Conservation (phyloP, 2,888 invertebrate species). For the Uropetala carovei region DNA sequence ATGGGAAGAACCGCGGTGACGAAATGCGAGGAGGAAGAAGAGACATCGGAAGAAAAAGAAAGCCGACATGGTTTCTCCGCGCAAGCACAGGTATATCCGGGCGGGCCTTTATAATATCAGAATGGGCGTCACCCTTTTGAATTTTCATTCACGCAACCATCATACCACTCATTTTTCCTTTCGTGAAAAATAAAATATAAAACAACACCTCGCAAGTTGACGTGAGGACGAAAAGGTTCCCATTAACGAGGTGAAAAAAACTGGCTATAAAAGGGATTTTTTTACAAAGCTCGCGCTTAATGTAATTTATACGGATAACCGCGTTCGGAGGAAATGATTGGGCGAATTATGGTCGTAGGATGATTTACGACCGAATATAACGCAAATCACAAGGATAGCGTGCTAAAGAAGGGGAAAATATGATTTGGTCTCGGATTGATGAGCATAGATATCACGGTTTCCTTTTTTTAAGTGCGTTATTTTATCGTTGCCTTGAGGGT, state of each 20-base stretch:
- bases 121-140: neutral
- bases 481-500: too few species aligned
- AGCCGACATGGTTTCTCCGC: neutral
- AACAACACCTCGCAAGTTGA: neutral
- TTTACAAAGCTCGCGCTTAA: neutral
- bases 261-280: neutral
- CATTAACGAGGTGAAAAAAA: neutral
- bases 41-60: neutral
- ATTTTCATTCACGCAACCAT: constrained; percentile 2
- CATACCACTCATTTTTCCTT: neutral
- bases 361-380: neutral
- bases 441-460: too few species aligned
- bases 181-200: neutral
- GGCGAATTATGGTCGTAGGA: neutral
- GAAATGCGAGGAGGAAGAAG: neutral
- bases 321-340: too few species aligned
- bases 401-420: neutral
- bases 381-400: neutral
- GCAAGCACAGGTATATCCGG: neutral
- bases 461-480: too few species aligned
- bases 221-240: neutral
- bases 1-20: constrained; percentile 8
- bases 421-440: too few species aligned
- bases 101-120: neutral
- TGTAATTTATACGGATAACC: neutral